phyloP scores from a whole-genome alignment of 2,113 vertebrate species.

The Struthidea cinerea region DNA sequence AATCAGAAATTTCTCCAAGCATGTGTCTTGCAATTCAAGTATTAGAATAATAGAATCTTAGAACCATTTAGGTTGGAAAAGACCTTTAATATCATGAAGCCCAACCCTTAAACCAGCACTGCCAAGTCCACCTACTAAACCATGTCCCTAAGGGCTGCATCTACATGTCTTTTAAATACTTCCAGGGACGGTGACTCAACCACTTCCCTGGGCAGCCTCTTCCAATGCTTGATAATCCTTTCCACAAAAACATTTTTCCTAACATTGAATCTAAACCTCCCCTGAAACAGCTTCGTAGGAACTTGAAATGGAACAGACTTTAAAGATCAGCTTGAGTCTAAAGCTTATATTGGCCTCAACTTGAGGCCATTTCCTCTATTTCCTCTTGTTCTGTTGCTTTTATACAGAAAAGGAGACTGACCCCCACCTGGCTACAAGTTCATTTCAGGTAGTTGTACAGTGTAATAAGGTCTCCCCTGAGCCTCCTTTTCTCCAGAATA shows the following conservation, averaged over 20 bases:
- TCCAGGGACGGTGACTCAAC: background rate
- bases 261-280: background rate
- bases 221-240: background rate
- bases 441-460: background rate
- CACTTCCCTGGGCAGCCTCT: background rate
- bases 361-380: background rate
- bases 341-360: background rate
- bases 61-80: background rate
- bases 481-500: background rate
- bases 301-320: background rate
- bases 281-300: background rate
- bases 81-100: background rate
- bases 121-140: background rate
- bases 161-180: background rate
- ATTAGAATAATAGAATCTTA: background rate
- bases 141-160: background rate
- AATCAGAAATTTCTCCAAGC: background rate
- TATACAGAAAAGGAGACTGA: background rate
- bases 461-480: background rate
- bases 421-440: background rate
- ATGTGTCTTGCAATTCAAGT: background rate
- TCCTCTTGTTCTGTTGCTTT: background rate
- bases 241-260: background rate
- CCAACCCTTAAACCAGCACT: background rate
- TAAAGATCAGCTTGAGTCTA: background rate